These are phyloP conservation scores for mouse (Mus musculus) DNA, from an alignment of 2,113 vertebrate species.

Conservation along the genomic window GRCm39 chr6:53882001-53882500, in stretches of 20 bases:
- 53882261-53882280: too few species aligned
- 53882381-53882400: background rate
- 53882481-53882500: background rate
- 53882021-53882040: background rate
- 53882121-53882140: background rate
- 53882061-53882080: background rate
- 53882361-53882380: background rate
- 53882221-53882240: background rate
- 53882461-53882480: background rate
- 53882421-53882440: background rate
- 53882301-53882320: background rate
- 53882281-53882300: background rate
- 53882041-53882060: background rate
- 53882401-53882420: background rate
- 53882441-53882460: background rate
- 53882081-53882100: background rate
- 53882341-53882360: background rate
- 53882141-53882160: slow-evolving; percentile 19
- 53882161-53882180: background rate
- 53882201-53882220: background rate
- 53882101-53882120: background rate
- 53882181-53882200: background rate
- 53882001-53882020: background rate
- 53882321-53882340: background rate
- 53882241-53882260: background rate